Conservation (phyloP, 2,888 invertebrate species). For the Platynereis dumerilii region DNA sequence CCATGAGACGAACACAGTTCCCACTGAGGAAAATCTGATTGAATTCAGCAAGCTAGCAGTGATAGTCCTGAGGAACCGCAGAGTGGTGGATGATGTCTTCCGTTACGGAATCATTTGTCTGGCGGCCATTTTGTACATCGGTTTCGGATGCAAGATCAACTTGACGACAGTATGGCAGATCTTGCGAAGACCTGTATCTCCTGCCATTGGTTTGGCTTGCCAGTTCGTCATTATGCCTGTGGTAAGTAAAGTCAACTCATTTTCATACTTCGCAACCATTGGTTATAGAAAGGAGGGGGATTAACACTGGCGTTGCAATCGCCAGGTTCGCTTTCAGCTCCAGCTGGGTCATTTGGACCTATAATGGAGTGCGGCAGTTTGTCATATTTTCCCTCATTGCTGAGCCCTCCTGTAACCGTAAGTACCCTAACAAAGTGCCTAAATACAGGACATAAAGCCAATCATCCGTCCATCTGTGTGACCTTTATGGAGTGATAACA, state of each 20-base stretch:
- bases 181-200: slow-evolving; percentile 65
- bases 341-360: too few relatives aligned
- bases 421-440: too few relatives aligned
- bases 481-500: too few relatives aligned
- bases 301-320: too few relatives aligned
- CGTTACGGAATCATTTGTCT: slow-evolving; percentile 25
- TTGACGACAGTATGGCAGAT: slow-evolving; percentile 59
- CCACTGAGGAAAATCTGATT: background rate
- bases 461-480: too few relatives aligned
- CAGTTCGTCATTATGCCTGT: slow-evolving; percentile 68
- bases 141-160: slow-evolving; percentile 66
- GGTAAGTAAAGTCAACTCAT: slow-evolving; percentile 59
- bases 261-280: background rate
- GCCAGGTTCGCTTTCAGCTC: too few relatives aligned
- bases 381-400: too few relatives aligned
- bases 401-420: too few relatives aligned
- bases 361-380: too few relatives aligned
- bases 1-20: too few relatives aligned
- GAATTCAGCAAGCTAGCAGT: slow-evolving; percentile 7
- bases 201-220: slow-evolving; percentile 65
- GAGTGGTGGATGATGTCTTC: slow-evolving; percentile 17
- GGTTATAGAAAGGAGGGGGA: too few relatives aligned
- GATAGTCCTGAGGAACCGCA: slow-evolving; percentile 15
- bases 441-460: too few relatives aligned
- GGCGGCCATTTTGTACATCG: slow-evolving; percentile 55